Percentiles rank a stretch among this genome's conserved stretches.
These are phyloP conservation scores for Ectropis crepuscularia DNA, from an alignment of 2,888 invertebrate species.

Conservation along the genomic window DNA sequence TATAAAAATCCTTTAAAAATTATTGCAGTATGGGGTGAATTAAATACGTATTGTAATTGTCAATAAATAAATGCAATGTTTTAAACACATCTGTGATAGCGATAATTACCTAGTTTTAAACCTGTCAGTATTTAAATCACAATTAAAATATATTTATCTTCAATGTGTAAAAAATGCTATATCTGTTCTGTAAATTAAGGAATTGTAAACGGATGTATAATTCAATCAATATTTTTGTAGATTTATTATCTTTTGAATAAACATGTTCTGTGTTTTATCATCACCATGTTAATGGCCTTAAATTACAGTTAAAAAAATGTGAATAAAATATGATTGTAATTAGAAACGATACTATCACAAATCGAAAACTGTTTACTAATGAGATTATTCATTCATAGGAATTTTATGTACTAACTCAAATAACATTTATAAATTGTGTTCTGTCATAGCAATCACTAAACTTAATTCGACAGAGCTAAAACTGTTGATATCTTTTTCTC, in stretches of 20 bases:
- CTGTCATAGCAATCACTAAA: too few relatives aligned
- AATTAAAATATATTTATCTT: constrained; percentile 52
- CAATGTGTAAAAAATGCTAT: constrained; percentile 41
- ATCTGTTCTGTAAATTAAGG: constrained; percentile 48
- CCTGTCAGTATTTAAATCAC: constrained; percentile 73
- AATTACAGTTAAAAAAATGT: constrained; percentile 17
- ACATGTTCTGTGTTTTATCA: constrained; percentile 23
- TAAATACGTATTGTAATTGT: not conserved
- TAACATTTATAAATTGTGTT: not conserved
- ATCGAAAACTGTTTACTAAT: constrained; percentile 44
- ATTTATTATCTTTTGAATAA: constrained; percentile 36
- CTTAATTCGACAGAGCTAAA: too few relatives aligned
- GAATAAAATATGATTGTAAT: too few relatives aligned
- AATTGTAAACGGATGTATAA: constrained; percentile 53
- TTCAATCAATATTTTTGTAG: constrained; percentile 57
- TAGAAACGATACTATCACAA: constrained; percentile 44
- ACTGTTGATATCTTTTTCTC: too few relatives aligned
- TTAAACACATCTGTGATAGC: constrained; percentile 74
- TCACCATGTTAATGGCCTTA: constrained; percentile 48
- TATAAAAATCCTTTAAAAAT: too few relatives aligned
- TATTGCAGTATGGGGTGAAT: too few relatives aligned
- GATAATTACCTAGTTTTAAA: constrained; percentile 71
- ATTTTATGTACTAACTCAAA: constrained; percentile 19
- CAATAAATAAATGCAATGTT: constrained; percentile 36
- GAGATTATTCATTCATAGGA: constrained; percentile 48